phyloP scores from a whole-genome alignment of 2,888 invertebrate genomes.

The Thysanoteuthis rhombus region DNA sequence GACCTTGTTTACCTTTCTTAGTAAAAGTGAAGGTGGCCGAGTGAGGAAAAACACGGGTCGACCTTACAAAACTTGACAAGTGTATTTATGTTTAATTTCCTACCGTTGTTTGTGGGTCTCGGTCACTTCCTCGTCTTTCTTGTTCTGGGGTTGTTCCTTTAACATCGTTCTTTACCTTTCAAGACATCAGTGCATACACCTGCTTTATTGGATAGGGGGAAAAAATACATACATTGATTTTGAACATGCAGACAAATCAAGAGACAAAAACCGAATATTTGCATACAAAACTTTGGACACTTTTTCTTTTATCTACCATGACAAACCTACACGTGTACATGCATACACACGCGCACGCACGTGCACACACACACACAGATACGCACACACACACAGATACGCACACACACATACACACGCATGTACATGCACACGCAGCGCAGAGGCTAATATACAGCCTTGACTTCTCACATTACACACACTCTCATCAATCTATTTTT shows the following conservation, averaged over 20 bases:
- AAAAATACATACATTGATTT: background rate
- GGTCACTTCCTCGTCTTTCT: background rate
- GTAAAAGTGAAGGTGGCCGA: slow-evolving; percentile 12
- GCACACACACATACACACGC: background rate
- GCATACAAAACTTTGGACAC: background rate
- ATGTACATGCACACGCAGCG: background rate
- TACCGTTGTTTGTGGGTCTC: background rate
- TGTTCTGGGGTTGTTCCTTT: background rate
- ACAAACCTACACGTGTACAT: background rate
- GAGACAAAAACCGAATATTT: background rate
- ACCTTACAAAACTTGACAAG: slow-evolving; percentile 12
- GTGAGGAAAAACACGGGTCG: background rate
- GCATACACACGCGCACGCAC: background rate
- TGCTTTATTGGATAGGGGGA: background rate
- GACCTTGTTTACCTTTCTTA: background rate
- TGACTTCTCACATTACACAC: no score
- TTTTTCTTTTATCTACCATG: background rate
- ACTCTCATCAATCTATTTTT: no score
- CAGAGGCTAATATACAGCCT: no score
- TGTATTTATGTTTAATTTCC: background rate
- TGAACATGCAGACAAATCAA: background rate
- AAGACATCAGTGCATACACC: background rate
- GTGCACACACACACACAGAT: background rate
- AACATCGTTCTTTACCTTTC: background rate
- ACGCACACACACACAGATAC: background rate